Evolutionary conservation across 2,113 vertebrate genomes (phyloP), one percentile per base, ranked within the genome.

Genomic region (Cariama cristata): DNA sequence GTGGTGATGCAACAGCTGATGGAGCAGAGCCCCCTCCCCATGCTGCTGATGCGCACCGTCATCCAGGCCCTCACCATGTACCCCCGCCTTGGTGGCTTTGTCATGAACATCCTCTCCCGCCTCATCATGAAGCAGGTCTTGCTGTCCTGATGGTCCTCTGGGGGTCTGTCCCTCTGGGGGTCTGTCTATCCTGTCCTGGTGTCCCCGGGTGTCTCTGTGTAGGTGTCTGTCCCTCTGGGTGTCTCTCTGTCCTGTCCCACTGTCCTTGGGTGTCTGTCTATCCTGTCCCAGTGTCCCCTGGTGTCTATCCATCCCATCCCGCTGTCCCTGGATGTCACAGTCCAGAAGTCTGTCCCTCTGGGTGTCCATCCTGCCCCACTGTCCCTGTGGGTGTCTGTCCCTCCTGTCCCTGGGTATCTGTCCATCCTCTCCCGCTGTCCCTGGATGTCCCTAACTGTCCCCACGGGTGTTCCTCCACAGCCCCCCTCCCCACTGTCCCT

Each of bases 1-100:
- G 99, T 99, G 97, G 99, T 99, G 91, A 99, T 99, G 98, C 99
- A 99, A 98, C 99, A 99, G 98, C 98, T 99, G 97, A 99, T 99
- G 99, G 99, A 99, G 96, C 99, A 99, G 98, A 99, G 71, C 13
- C 99, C 99, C 1, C 99, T 99, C 32, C 99, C 99, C 77, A 99
- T 99, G 98, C 98, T 99, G 88, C 98, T 99, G 24, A 99, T 99
- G 99, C 97, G 99, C 24, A 99, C 99, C 0, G 99, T 99, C 75
- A 99, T 99, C 98, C 99, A 99, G 98, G 99, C 99, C 2, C 98
- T 99, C 88, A 99, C 99, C 94, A 99, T 99, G 99, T 99, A 99
- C 89, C 99, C 99, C 2, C 98, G 99, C 33, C 98, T 99, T 23
- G 99, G 99, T 1, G 99, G 99, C 93, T 99, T 99, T 59, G 99